Evolutionary conservation across 2,888 invertebrate species (phyloP), one percentile per base, ranked within the genome.

Genomic region (Pammene fasciana): DNA sequence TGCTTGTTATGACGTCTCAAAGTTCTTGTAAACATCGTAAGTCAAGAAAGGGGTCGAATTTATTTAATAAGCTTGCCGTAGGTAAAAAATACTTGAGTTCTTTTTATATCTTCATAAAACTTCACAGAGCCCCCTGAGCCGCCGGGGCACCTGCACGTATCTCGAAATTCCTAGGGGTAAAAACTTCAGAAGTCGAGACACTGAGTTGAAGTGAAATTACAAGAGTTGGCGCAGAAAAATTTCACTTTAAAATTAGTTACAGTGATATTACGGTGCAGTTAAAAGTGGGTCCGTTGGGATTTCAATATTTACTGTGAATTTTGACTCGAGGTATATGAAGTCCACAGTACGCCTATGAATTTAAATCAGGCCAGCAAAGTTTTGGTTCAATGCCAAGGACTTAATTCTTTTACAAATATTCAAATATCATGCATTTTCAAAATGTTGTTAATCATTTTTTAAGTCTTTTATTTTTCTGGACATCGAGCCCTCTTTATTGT

Each of bases 191-290:
- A 70, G 65, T 65, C 59, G 52, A 60, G 65, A 70, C 65, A 65
- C 65, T 57, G 64, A 65, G 65, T 52, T 38, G 48, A 48, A 70
- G 70, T 70, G 60, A 65, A 65, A 70, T 70, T 70, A 70, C 65
- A 65, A 57, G 70, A 70, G 70, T 60, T 65, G 38, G 54, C 26
- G 41, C 46, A 65, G 65, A 70, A 70, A 70, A 70, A 65, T 60
- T 68, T 65, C 65, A 70, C 70, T 70, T 70, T 70, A 70, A 68
- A 65, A 70, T 70, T 70, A 70, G 70, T 70, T 70, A 70, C 68
- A 59, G 14, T 68, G 50, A 65, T 68, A 68, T 68, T 65, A 68
- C 68, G 64, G 45, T 68, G 64, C 64, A 68, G 68, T 68, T 68
- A 68, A 68, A 36, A 52, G 45, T 68, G 50, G 68, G 38, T 46